phyloP scores from a whole-genome alignment of 2,888 invertebrate genomes.

The Tetranychus piercei region DNA sequence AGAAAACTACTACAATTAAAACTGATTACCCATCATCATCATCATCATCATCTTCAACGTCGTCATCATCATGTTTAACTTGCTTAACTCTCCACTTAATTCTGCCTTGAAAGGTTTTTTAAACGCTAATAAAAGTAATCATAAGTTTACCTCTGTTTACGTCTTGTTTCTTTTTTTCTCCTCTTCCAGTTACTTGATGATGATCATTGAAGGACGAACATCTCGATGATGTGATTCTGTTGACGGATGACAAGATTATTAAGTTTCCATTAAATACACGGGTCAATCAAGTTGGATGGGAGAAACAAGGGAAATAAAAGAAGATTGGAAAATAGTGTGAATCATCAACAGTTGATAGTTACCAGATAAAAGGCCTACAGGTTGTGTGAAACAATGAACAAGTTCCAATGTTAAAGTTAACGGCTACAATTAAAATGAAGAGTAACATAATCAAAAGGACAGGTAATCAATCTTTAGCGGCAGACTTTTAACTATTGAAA shows the following conservation, averaged over 20 bases:
- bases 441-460: too few species aligned
- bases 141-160: background rate
- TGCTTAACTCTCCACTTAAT: background rate
- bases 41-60: background rate
- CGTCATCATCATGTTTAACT: background rate
- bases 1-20: background rate
- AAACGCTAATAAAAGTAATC: background rate
- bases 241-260: background rate
- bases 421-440: too few species aligned
- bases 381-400: too few species aligned
- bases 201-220: background rate
- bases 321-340: background rate
- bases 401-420: too few species aligned
- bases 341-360: too few species aligned
- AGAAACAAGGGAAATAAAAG: background rate
- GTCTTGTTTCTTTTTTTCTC: background rate
- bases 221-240: background rate
- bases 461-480: too few species aligned
- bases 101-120: background rate
- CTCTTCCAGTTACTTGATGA: background rate
- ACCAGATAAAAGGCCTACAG: too few species aligned
- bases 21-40: background rate
- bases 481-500: too few species aligned
- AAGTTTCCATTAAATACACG: background rate
- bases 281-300: background rate